Evolutionary conservation across 2,888 invertebrate species (phyloP).

Genomic region (Volucella inanis): DNA sequence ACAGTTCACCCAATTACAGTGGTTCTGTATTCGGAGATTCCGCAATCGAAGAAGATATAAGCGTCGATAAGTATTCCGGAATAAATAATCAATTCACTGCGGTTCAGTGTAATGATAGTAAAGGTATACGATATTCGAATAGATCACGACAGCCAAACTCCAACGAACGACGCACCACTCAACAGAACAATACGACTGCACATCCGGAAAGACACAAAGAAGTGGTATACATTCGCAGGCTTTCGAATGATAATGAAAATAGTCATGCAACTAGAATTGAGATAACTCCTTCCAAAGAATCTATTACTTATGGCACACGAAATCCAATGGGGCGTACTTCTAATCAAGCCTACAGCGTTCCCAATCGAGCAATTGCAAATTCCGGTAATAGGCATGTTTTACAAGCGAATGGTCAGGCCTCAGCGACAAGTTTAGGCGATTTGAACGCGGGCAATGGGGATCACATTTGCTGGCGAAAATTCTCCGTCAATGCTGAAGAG

Average conservation of each 20-base stretch:
- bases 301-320: slow-evolving; percentile 79
- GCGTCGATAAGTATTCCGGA: slow-evolving; percentile 82
- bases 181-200: slow-evolving; percentile 55
- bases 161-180: slow-evolving; percentile 55
- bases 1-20: slow-evolving; percentile 83
- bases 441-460: slow-evolving; percentile 79
- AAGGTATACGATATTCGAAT: slow-evolving; percentile 79
- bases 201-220: slow-evolving; percentile 80
- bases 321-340: slow-evolving; percentile 76
- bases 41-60: slow-evolving; percentile 83
- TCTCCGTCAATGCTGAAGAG: slow-evolving; percentile 82
- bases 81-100: slow-evolving; percentile 80
- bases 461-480: slow-evolving; percentile 85
- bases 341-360: slow-evolving; percentile 52
- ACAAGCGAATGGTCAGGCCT: slow-evolving; percentile 58
- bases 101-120: slow-evolving; percentile 79
- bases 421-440: slow-evolving; percentile 60
- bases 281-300: slow-evolving; percentile 82
- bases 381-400: slow-evolving; percentile 36
- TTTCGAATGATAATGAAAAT: slow-evolving; percentile 80
- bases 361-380: slow-evolving; percentile 52
- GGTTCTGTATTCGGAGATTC: slow-evolving; percentile 83
- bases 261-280: slow-evolving; percentile 82
- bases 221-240: slow-evolving; percentile 81
- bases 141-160: slow-evolving; percentile 71